Conservation (phyloP, 2,113 vertebrate species). For the Petromus typicus region DNA sequence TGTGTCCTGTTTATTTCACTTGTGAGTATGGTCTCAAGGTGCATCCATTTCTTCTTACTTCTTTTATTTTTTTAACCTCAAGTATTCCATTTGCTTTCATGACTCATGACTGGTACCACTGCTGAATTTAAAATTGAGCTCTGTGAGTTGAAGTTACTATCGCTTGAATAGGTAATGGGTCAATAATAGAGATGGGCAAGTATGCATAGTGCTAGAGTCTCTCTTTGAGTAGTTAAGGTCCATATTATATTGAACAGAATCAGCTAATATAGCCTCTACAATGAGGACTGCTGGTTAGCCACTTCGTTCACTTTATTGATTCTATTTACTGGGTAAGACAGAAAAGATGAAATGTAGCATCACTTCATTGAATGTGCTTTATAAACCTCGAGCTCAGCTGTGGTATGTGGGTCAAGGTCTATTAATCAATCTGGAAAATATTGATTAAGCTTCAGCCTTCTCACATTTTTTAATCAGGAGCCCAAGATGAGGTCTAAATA, state of each 20-base stretch:
- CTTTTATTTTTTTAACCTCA: neutral
- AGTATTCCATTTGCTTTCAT: constrained; percentile 11
- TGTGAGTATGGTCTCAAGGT: too few relatives aligned
- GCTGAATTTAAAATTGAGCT: constrained; percentile 30
- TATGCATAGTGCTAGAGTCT: neutral
- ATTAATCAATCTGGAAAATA: constrained; percentile 73
- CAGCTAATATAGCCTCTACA: neutral
- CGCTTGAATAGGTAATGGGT: neutral
- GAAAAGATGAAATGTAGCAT: constrained; percentile 48
- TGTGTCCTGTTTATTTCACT: too few relatives aligned
- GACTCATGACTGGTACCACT: neutral
- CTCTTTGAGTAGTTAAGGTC: constrained; percentile 4
- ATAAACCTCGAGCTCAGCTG: constrained; percentile 49
- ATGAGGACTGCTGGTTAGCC: constrained; percentile 13
- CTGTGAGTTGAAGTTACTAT: constrained; percentile 13
- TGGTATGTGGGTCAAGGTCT: constrained; percentile 22
- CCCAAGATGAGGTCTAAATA: neutral
- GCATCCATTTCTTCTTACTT: neutral
- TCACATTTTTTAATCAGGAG: constrained; percentile 57
- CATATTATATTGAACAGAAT: neutral
- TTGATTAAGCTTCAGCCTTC: constrained; percentile 69
- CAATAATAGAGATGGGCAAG: neutral
- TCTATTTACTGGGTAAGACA: constrained; percentile 52
- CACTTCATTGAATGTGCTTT: constrained; percentile 44
- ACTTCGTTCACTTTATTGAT: constrained; percentile 53